phyloP scores from a whole-genome alignment of 2,797 vertebrate genomes.

The Manis crassicaudata region DNA sequence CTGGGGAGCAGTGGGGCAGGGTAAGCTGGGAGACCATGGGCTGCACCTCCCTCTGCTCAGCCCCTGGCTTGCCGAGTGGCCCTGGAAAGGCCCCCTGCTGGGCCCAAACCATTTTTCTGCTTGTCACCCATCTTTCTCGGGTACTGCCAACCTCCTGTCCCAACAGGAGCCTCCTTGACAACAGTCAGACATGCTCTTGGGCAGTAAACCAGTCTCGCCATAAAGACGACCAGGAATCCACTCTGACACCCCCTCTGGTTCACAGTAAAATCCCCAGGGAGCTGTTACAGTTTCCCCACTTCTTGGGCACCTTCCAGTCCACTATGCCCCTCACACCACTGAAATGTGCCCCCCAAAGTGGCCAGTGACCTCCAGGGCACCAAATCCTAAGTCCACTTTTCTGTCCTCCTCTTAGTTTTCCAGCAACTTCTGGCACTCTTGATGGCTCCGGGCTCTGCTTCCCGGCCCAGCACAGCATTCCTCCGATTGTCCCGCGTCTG shows the following conservation, averaged over 20 bases:
- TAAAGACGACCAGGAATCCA: too few species aligned
- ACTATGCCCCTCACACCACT: rapidly evolving
- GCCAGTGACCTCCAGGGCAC: background rate
- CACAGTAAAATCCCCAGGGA: too few species aligned
- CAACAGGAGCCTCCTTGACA: background rate
- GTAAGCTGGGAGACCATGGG: background rate
- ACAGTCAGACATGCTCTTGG: background rate
- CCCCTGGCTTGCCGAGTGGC: background rate
- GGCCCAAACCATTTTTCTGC: background rate
- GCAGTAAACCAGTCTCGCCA: too few species aligned
- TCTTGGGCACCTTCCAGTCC: background rate
- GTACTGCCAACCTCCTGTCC: background rate
- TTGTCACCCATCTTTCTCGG: background rate
- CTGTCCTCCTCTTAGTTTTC: background rate
- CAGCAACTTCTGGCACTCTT: background rate
- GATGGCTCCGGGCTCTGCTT: too few species aligned
- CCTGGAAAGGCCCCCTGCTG: background rate
- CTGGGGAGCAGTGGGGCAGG: background rate
- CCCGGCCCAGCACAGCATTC: background rate
- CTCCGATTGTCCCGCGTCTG: background rate
- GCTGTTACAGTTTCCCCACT: background rate
- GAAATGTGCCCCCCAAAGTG: background rate
- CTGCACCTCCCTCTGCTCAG: background rate
- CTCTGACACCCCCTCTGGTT: too few species aligned
- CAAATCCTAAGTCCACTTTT: rapidly evolving